phyloP scores from a whole-genome alignment of 2,797 vertebrate genomes.

The Lutjanus campechanus region DNA sequence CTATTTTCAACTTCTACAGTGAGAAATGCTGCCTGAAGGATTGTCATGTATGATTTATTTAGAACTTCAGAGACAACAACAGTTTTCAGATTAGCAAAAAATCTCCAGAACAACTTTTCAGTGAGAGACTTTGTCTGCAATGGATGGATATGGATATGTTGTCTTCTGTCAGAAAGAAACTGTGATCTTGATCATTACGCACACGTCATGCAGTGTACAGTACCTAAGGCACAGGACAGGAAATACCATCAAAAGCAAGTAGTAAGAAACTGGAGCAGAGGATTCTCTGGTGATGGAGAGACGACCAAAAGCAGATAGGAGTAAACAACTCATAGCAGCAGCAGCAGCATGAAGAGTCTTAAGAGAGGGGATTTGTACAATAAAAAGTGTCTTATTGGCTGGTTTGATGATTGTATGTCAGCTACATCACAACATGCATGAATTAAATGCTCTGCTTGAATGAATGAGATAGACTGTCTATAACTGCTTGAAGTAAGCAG shows the following conservation, averaged over 20 bases:
- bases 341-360: neutral
- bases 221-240: neutral
- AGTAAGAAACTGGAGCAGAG: constrained; percentile 1
- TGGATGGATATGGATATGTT: neutral
- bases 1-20: constrained; percentile 1
- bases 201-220: neutral
- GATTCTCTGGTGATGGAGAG: neutral
- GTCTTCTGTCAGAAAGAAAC: neutral
- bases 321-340: neutral
- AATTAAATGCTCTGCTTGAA: neutral
- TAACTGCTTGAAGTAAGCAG: neutral
- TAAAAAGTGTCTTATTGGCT: neutral
- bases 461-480: neutral
- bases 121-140: neutral
- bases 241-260: neutral
- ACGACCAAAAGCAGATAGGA: neutral
- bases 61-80: neutral
- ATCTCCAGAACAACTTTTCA: neutral
- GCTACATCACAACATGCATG: neutral
- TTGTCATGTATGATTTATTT: constrained; percentile 3
- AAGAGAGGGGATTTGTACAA: neutral
- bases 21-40: neutral
- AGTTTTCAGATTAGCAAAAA: neutral
- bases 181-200: neutral
- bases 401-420: neutral